These are phyloP conservation scores for Asbolus verrucosus DNA, from an alignment of 1,140 invertebrate species.

Conservation along the genomic window DNA sequence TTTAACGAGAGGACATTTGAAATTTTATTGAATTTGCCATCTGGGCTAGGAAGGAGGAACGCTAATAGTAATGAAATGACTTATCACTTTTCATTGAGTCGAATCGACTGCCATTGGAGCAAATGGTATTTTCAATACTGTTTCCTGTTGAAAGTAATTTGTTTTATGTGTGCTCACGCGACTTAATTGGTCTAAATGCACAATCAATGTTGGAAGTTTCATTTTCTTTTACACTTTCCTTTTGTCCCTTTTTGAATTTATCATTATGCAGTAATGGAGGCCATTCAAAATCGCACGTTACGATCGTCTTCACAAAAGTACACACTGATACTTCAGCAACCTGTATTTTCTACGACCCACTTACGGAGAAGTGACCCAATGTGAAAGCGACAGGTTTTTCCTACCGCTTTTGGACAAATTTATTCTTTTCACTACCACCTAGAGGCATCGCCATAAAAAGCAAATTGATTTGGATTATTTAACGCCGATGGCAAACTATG, in stretches of 20 bases:
- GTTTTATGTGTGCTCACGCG: no score
- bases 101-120: no score
- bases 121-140: not conserved
- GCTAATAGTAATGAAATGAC: no score
- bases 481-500: not conserved
- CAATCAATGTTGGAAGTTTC: not conserved
- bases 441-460: not conserved
- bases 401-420: slow-evolving; percentile 17
- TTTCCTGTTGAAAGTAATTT: not conserved
- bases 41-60: no score
- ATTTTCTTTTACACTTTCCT: slow-evolving; percentile 20
- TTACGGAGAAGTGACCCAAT: slow-evolving; percentile 6
- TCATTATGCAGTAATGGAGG: slow-evolving; percentile 2
- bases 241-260: no score
- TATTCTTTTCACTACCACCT: slow-evolving; percentile 1
- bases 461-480: not conserved
- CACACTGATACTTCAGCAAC: not conserved
- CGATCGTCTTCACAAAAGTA: not conserved
- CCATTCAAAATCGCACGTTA: not conserved
- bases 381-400: slow-evolving; percentile 20
- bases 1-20: not conserved
- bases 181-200: slow-evolving; percentile 3
- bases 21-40: not conserved
- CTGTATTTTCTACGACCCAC: slow-evolving; percentile 36
- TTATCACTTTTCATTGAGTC: not conserved